These are phyloP conservation scores for Pocillopora grandis DNA, from an alignment of 92 coral and sea anemone genomes.

Conservation along the genomic window DNA sequence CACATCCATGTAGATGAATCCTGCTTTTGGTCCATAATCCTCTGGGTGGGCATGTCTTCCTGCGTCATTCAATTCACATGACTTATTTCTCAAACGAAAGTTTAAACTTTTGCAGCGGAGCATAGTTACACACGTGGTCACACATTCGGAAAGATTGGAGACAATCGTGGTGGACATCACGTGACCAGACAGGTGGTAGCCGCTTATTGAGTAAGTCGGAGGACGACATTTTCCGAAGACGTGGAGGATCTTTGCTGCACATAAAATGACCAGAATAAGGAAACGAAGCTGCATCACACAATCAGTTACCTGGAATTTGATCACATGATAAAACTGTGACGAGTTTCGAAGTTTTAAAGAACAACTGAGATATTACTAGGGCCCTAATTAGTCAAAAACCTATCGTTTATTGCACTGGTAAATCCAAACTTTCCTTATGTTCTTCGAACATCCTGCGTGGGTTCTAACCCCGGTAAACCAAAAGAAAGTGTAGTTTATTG, in stretches of 20 bases:
- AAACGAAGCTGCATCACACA: too few species aligned
- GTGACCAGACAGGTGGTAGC: slow-evolving; percentile 14
- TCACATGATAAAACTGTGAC: too few species aligned
- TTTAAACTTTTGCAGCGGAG: slow-evolving; percentile 28
- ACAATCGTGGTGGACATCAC: not conserved
- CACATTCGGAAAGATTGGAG: slow-evolving; percentile 10
- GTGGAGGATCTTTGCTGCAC: not conserved
- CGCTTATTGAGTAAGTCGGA: not conserved
- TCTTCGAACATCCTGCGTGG: too few species aligned
- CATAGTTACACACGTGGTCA: not conserved
- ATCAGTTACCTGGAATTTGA: too few species aligned
- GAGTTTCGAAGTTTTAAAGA: too few species aligned
- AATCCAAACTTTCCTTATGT: too few species aligned
- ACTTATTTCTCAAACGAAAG: not conserved
- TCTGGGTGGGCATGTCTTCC: slow-evolving; percentile 23
- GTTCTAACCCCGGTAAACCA: too few species aligned
- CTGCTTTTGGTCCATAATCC: slow-evolving; percentile 23
- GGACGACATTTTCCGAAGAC: not conserved
- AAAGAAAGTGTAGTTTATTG: too few species aligned
- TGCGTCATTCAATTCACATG: slow-evolving; percentile 33
- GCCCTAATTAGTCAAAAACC: too few species aligned
- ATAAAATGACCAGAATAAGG: not conserved
- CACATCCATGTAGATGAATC: slow-evolving; percentile 19
- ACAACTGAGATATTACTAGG: too few species aligned
- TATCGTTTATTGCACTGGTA: too few species aligned